Base-by-base conservation (phyloP, 2,797 vertebrate species). In the Thaleichthys pacificus region DNA sequence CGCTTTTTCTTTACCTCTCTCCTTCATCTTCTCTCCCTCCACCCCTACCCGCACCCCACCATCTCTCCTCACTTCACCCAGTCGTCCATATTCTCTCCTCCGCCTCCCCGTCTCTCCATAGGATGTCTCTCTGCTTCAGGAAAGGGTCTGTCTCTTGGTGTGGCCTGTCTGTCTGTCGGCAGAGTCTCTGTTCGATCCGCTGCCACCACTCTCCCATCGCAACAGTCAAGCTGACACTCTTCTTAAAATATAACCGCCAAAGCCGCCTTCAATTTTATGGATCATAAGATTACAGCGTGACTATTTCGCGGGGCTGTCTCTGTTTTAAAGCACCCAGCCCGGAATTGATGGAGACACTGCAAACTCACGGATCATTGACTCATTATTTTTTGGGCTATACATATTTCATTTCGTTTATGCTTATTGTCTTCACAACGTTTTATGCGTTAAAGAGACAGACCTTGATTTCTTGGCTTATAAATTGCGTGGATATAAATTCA, bases 311-410 rank as follows among this genome's bases (percentile, higher is more conserved):
- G 26, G 64, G 72, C 35, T 61, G 74, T 76, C 68, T 54, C 81
- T 56, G 75, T 72, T 89, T 87, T 85, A 84, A 88, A 80, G 79
- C 61, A 8, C 68, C 14, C 78, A 77, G 84, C 38, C 71, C 80
- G 82, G 86, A 85, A 90, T 79, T 86, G 86, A 89, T 89, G 85
- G 81, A 86, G 77, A 86, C 74, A 80, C 42, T 72, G 70, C 71
- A 71, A 84, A 84, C 82, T 82, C 87, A 88, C 80, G 89, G 88
- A 87, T 91, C 88, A 87, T 89, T 91, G 89, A 89, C 87, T 84
- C 77, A 86, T 87, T 81, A 84, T 87, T 89, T 86, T 60, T 58
- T 73, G 12, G 28, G 76, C 76, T 76, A 82, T 87, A 88, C 86
- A 87, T 80, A 82, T 82, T 80, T 86, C 82, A 84, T 80, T 85